Evolutionary conservation across 2,888 invertebrate genomes (phyloP).

Genomic region (Ferrisia virgata): DNA sequence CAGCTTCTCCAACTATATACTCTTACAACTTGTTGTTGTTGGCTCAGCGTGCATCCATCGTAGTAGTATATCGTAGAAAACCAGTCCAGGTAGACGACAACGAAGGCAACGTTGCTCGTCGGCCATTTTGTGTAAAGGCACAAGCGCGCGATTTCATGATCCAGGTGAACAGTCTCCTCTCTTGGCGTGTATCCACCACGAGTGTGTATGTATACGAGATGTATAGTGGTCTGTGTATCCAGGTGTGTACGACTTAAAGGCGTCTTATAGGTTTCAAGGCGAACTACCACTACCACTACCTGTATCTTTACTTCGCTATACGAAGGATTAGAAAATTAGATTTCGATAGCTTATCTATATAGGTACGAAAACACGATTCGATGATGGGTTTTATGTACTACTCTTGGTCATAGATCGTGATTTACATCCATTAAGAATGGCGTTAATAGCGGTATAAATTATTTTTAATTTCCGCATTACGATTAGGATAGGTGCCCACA

Average conservation of each 20-base stretch:
- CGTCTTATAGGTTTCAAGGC: conserved; percentile 30
- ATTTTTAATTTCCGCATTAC: neutral
- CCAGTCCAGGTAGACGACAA: neutral
- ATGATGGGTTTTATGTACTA: neutral
- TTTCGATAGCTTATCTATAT: neutral
- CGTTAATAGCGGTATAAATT: neutral
- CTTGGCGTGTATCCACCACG: neutral
- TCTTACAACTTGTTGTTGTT: neutral
- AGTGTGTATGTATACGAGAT: neutral
- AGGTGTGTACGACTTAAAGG: conserved; percentile 20
- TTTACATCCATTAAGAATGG: neutral
- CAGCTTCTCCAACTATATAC: neutral
- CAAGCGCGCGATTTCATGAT: neutral
- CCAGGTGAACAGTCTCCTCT: conserved; percentile 5
- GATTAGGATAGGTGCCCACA: neutral
- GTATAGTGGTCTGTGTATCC: neutral
- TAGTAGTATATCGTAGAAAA: neutral
- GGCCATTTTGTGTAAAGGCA: conserved; percentile 24
- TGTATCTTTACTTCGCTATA: neutral
- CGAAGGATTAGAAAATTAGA: neutral
- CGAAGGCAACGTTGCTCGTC: neutral
- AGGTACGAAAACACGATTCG: neutral
- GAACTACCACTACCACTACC: neutral
- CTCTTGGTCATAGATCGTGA: neutral
- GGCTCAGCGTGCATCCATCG: neutral